These are phyloP conservation scores for Galbula dea DNA, from an alignment of 2,113 vertebrate genomes.

Conservation along the genomic window DNA sequence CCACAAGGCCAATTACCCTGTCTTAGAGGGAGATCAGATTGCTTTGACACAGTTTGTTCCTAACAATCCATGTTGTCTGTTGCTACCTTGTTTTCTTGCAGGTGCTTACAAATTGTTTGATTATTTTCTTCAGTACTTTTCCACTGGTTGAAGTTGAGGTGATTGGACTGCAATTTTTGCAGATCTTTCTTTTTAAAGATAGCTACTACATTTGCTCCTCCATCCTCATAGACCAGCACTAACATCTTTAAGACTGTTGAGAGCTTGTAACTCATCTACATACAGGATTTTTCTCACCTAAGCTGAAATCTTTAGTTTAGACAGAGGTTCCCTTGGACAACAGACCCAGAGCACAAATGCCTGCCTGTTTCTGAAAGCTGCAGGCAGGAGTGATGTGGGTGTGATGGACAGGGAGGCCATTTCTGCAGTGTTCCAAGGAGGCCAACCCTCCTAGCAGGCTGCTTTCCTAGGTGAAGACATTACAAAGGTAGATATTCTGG, in stretches of 20 bases:
- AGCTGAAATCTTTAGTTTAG: not conserved
- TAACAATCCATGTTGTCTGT: slow-evolving; percentile 19
- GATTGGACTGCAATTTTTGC: slow-evolving; percentile 41
- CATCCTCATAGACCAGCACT: not conserved
- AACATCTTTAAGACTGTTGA: not conserved
- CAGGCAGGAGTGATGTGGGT: not conserved
- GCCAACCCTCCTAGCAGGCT: not conserved
- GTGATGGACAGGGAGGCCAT: not conserved
- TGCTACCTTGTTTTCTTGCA: slow-evolving; percentile 5
- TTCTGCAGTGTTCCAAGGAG: not conserved
- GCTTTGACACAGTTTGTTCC: slow-evolving; percentile 60
- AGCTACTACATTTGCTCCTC: not conserved
- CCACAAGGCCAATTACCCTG: slow-evolving; percentile 27
- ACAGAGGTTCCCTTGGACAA: not conserved
- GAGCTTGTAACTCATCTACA: slow-evolving; percentile 1
- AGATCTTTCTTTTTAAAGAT: slow-evolving; percentile 19
- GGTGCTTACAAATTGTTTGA: slow-evolving; percentile 39
- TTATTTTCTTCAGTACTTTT: slow-evolving; percentile 51
- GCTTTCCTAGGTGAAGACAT: not conserved
- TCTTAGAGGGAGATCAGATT: slow-evolving; percentile 47
- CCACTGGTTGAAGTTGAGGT: not conserved
- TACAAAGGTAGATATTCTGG: not conserved
- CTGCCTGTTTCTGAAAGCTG: not conserved
- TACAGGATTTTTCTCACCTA: not conserved
- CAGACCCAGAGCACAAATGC: not conserved